Evolutionary conservation across 2,888 invertebrate species (phyloP), one percentile per base, ranked within the genome.

Genomic region (Oegoconia quadripuncta): DNA sequence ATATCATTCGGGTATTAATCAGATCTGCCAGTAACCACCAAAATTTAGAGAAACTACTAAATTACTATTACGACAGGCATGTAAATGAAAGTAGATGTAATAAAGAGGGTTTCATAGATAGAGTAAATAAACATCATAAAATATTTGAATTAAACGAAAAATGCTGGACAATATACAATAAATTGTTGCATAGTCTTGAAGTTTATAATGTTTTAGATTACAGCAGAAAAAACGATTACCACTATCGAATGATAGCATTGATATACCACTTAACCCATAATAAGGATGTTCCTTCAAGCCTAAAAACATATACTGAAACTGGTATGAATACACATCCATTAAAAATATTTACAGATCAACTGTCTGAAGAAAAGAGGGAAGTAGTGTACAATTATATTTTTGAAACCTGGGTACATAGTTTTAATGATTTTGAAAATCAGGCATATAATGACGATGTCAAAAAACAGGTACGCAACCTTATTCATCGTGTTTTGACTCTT

Each of bases 31-130:
- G 57, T 50, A 69, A 44, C 31, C 56, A 70, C 34, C 34, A 46
- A 2, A 64, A 79, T 2, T 37, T 76, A 12, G 53, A 54, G 39
- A 55, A 39, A 13, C 41, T 78, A 4, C 51, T 79, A 3, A 52
- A 51, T n/a, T 68, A 79, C 51, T 80, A 64, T 46, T 63, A 64
- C 38, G 58, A 69, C 0, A 65, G 71, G 39, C 75, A 76, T 53
- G 48, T 61, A 0, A 78, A 78, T 48, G 80, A 77, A 53, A 43
- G 18, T 16, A 43, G 23, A 22, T 32, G 39, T 11, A 25, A 34
- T 2, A 78, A 68, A 53, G 50, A 60, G 15, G 23, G 28, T 3
- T 77, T 79, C 48, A 17, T 80, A 13, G 45, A 60, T 3, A 41
- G 46, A 23, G 37, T 77, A 6, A 27, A 65, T 31, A 22, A 40